A percentile compares a stretch with the other conserved stretches of the same genome.
These are phyloP conservation scores for Sipha maydis DNA, from an alignment of 2,888 invertebrate species.

Conservation along the genomic window DNA sequence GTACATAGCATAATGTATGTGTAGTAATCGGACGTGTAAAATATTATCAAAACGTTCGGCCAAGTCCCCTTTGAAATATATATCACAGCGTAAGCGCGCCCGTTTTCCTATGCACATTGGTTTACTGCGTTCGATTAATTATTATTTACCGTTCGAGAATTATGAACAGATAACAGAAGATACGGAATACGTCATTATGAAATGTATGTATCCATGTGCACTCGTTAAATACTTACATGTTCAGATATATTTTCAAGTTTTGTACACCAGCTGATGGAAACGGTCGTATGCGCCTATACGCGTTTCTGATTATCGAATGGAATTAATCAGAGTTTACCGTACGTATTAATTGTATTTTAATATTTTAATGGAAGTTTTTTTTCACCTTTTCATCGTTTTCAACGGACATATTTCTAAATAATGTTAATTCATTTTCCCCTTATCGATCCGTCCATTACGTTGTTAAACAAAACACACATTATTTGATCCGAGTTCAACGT, in stretches of 20 bases:
- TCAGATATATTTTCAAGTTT: not conserved
- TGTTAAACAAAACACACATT: not conserved
- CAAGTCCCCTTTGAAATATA: constrained; percentile 13
- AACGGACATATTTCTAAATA: not conserved
- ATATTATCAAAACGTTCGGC: constrained; percentile 1
- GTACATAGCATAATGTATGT: too few species aligned
- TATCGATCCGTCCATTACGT: not conserved
- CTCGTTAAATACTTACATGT: not conserved
- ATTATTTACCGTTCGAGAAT: constrained; percentile 29
- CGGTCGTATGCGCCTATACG: not conserved
- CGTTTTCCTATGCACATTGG: not conserved
- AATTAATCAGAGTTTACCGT: not conserved
- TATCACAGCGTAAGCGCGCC: not conserved
- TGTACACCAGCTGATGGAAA: not conserved
- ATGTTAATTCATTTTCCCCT: not conserved
- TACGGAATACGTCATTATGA: not conserved
- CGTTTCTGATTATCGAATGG: not conserved
- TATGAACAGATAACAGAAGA: not conserved
- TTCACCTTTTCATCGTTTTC: not conserved
- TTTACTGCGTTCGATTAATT: constrained; percentile 19
- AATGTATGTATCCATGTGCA: not conserved
- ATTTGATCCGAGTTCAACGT: constrained; percentile 6
- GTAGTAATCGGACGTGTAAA: not conserved
- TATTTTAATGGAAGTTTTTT: not conserved
- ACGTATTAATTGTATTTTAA: not conserved